Evolutionary conservation across 2,113 vertebrate genomes (phyloP).

Genomic region (Prochilodus magdalenae): DNA sequence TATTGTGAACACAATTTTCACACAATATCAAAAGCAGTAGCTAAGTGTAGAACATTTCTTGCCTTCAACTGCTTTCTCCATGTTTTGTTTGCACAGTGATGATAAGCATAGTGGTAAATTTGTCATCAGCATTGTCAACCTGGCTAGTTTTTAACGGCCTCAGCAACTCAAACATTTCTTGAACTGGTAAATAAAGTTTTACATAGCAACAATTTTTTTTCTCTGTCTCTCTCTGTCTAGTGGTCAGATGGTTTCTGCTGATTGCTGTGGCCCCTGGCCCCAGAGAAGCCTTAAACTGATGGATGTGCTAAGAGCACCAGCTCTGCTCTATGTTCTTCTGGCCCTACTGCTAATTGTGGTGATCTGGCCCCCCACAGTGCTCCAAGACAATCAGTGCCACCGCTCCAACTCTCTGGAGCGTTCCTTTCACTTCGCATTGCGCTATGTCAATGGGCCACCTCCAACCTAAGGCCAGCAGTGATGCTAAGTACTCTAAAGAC

Average conservation of each 20-base stretch:
- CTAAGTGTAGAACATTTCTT: too few relatives aligned
- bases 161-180: too few relatives aligned
- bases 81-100: too few relatives aligned
- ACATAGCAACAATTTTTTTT: too few relatives aligned
- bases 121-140: too few relatives aligned
- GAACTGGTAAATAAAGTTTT: too few relatives aligned
- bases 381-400: slow-evolving; percentile 62
- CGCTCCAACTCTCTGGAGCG: slow-evolving; percentile 55
- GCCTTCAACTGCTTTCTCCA: too few relatives aligned
- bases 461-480: slow-evolving; percentile 73
- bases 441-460: slow-evolving; percentile 83
- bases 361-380: slow-evolving; percentile 29
- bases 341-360: slow-evolving; percentile 67
- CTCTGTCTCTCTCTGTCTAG: not conserved
- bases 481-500: not conserved
- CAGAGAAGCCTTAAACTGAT: not conserved
- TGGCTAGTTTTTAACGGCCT: too few relatives aligned
- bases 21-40: too few relatives aligned
- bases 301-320: slow-evolving; percentile 23
- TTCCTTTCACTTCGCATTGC: slow-evolving; percentile 75
- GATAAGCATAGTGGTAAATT: too few relatives aligned
- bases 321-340: slow-evolving; percentile 65
- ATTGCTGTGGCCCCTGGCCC: not conserved
- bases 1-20: too few relatives aligned
- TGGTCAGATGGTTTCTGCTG: not conserved